phyloP scores from a whole-genome alignment of 2,888 invertebrate genomes.

The Drosophila rubida region DNA sequence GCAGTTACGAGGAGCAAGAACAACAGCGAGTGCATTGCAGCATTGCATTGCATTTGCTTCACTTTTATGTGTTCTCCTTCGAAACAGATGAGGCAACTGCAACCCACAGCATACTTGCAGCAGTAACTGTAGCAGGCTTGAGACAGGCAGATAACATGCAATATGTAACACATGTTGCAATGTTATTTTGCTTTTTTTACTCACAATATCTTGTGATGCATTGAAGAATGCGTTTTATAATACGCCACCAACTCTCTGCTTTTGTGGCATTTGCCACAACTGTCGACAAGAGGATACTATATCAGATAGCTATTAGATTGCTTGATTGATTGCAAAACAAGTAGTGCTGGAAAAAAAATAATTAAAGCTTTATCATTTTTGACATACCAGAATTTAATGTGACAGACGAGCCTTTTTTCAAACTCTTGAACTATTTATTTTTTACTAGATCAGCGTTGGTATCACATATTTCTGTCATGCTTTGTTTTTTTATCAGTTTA shows the following conservation, averaged over 20 bases:
- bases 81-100: conserved; percentile 8
- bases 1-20: background rate
- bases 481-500: too few species aligned
- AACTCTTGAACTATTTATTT: too few species aligned
- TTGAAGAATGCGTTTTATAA: conserved; percentile 1
- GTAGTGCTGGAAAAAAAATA: background rate
- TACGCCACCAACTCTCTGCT: background rate
- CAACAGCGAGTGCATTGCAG: conserved; percentile 5
- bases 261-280: background rate
- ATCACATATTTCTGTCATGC: too few species aligned
- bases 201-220: conserved; percentile 4
- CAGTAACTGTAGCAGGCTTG: background rate
- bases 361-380: background rate
- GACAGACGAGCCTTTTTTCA: background rate
- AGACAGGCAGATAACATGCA: background rate
- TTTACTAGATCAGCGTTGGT: too few species aligned
- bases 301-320: conserved; percentile 2
- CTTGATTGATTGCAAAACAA: background rate
- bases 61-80: conserved; percentile 11
- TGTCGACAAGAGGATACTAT: too few species aligned
- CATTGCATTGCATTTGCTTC: conserved; percentile 15
- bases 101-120: conserved; percentile 2
- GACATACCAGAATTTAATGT: background rate
- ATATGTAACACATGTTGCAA: conserved; percentile 15
- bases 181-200: conserved; percentile 3